Evolutionary conservation across 2,113 vertebrate species (phyloP).

Genomic region (Sylvilagus bachmani): DNA sequence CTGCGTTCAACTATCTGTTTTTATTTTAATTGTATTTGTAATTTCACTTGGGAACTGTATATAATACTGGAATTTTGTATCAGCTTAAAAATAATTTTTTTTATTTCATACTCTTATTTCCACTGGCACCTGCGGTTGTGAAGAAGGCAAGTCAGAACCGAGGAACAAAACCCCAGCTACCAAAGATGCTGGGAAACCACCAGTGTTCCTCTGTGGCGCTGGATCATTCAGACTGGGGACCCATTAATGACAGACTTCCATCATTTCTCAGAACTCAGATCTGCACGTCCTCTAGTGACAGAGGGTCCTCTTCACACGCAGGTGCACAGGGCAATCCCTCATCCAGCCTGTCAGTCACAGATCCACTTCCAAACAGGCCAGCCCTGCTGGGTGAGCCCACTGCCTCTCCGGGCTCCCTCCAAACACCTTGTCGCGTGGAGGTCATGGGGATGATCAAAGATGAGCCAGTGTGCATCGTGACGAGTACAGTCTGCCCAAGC

Average conservation of each 20-base stretch:
- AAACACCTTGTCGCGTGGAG: slow-evolving; percentile 73
- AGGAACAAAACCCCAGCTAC: background rate
- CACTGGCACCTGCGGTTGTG: background rate
- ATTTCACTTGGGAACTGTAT: slow-evolving; percentile 62
- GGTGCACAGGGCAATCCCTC: fast-evolving
- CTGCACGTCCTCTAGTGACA: fast-evolving
- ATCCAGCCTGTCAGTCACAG: fast-evolving
- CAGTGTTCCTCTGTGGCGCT: background rate
- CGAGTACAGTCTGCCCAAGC: slow-evolving; percentile 52
- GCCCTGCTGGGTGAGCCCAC: background rate
- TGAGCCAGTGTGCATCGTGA: slow-evolving; percentile 73
- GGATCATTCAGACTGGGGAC: background rate
- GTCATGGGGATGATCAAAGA: slow-evolving; percentile 81
- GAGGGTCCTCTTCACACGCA: fast-evolving
- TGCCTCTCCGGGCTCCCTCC: background rate
- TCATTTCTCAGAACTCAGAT: background rate
- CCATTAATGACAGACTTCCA: background rate
- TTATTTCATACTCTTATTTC: slow-evolving; percentile 70
- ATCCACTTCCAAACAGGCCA: no score
- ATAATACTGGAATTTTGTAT: slow-evolving; percentile 73
- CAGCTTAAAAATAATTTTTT: slow-evolving; percentile 53
- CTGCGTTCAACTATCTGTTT: slow-evolving; percentile 33
- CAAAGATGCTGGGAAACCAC: background rate
- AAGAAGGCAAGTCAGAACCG: background rate
- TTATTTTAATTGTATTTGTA: slow-evolving; percentile 12